Percentiles rank a stretch among this genome's conserved stretches.
Conservation (phyloP, 2,113 vertebrate species). For the Clarias macrocephalus region DNA sequence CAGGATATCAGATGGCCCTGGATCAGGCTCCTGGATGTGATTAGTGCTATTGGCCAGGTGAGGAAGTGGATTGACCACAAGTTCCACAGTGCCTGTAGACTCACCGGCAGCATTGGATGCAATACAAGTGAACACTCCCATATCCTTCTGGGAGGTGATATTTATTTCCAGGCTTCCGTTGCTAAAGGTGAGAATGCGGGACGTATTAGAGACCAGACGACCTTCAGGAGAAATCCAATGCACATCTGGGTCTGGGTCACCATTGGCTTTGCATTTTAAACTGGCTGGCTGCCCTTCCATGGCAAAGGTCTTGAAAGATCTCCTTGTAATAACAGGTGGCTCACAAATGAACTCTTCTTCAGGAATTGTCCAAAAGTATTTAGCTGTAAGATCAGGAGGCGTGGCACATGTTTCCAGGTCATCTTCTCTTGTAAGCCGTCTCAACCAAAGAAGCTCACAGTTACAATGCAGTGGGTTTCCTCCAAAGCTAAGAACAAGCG, state of each 20-base stretch:
- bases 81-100: slow-evolving; percentile 84
- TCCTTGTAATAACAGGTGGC: slow-evolving; percentile 88
- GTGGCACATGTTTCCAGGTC: slow-evolving; percentile 93
- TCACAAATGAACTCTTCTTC: slow-evolving; percentile 96
- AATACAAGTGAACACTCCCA: slow-evolving; percentile 88
- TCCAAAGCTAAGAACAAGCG: slow-evolving; percentile 87
- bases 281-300: slow-evolving; percentile 79
- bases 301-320: slow-evolving; percentile 71
- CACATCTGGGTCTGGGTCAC: slow-evolving; percentile 89
- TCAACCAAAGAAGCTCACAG: slow-evolving; percentile 91
- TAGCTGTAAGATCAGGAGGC: slow-evolving; percentile 81
- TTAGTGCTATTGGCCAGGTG: slow-evolving; percentile 87
- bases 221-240: slow-evolving; percentile 92
- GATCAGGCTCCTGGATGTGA: slow-evolving; percentile 79
- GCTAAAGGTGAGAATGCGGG: slow-evolving; percentile 78
- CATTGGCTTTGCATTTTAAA: slow-evolving; percentile 90
- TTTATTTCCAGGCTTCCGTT: slow-evolving; percentile 91
- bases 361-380: slow-evolving; percentile 93
- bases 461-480: slow-evolving; percentile 94
- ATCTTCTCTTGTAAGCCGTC: slow-evolving; percentile 87
- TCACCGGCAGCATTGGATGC: slow-evolving; percentile 93
- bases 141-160: slow-evolving; percentile 71
- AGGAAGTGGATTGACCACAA: slow-evolving; percentile 76
- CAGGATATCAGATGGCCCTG: slow-evolving; percentile 84
- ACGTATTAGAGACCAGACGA: slow-evolving; percentile 84